Base-by-base conservation (phyloP, 2,797 vertebrate species). In the Tapera naevia region DNA sequence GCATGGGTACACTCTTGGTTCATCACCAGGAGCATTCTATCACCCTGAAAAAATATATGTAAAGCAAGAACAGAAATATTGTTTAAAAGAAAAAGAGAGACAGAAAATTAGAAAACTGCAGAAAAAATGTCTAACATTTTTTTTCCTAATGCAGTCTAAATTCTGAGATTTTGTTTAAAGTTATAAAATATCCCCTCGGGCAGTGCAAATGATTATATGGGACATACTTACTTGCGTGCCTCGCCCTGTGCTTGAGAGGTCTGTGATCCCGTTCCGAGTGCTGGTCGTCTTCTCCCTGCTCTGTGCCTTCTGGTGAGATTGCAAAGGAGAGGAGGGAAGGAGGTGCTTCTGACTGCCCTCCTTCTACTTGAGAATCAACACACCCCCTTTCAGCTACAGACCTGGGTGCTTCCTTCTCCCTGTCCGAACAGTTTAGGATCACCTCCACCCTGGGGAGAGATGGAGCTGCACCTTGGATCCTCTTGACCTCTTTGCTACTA, bases 181-280 rank as follows among this genome's bases (percentile, higher is more conserved):
- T 48, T 70, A 62, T n/a, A 70, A 83, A 86, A 64, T 62, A 72
- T 35, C 64, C 17, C 67, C 11, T 45, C 33, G 75, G 83, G 71
- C 89, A 89, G 57, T 51, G 35, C 92, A 87, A 39, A 91, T 30
- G 11, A 60, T 94, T 66, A 37, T 46, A 65, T 46, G 24, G 79
- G 90, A 86, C 75, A 89, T 97, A 99, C 99, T 99, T 98, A 99
- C 99, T 99, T 96, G 99, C 98, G 96, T 99, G 99, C 89, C 97
- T 98, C 1, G 99, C 98, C 84, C 98, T 98, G 98, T 99, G 99
- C 97, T 99, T 99, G 98, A 98, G 98, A 94, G 99, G 99, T 98
- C 98, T 98, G 92, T 96, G 98, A 94, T 99, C 99, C 93, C 95
- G 98, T 96, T 98, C 99, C 1, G 96, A 98, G 96, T 97, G 98